These are phyloP conservation scores for Megalonaias nervosa DNA, from an alignment of 1,140 invertebrate genomes.

Conservation along the genomic window DNA sequence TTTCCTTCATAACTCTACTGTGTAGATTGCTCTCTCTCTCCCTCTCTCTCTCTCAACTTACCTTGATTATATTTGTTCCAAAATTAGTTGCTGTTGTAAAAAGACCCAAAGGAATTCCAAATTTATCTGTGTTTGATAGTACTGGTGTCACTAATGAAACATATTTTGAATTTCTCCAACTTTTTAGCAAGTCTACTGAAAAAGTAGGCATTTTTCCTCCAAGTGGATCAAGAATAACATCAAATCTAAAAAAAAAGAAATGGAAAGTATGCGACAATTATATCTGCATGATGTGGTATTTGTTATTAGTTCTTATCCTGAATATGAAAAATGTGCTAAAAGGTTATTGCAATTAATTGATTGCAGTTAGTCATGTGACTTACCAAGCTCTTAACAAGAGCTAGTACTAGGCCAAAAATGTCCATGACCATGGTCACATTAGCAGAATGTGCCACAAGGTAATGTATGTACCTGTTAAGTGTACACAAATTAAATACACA, in stretches of 20 bases:
- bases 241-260: constrained; percentile 77
- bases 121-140: constrained; percentile 84
- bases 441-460: too few species aligned
- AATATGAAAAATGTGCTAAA: background rate
- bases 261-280: background rate
- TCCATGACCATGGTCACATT: too few species aligned
- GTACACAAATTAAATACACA: too few species aligned
- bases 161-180: constrained; percentile 83
- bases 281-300: too few species aligned
- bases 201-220: constrained; percentile 76
- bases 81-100: constrained; percentile 59
- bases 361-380: too few species aligned
- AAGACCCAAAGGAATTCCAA: constrained; percentile 77
- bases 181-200: constrained; percentile 73
- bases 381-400: too few species aligned
- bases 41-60: constrained; percentile 17
- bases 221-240: constrained; percentile 88
- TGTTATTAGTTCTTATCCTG: too few species aligned
- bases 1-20: too few species aligned
- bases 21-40: too few species aligned
- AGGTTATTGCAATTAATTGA: too few species aligned
- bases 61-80: constrained; percentile 54
- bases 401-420: too few species aligned
- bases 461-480: too few species aligned
- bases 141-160: constrained; percentile 89